Conservation (phyloP, 2,797 vertebrate genomes). For the Cryptoprocta ferox region DNA sequence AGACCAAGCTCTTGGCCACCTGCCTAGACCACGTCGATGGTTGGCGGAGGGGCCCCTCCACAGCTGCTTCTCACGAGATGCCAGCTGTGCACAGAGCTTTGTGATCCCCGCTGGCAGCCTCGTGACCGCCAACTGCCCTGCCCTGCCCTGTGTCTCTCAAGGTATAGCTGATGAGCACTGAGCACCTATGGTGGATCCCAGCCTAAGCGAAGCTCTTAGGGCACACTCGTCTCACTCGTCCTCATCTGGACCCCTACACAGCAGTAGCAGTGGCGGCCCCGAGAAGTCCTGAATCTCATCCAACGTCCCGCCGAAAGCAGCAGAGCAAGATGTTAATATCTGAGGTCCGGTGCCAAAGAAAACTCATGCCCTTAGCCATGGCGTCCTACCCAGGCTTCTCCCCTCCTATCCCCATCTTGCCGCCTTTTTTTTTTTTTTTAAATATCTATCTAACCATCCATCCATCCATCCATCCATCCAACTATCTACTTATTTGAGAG, state of each 20-base stretch:
- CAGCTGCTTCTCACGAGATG: neutral
- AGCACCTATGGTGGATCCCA: neutral
- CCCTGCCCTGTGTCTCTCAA: neutral
- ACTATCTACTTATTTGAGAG: no score
- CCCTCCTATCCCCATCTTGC: neutral
- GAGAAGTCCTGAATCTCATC: neutral
- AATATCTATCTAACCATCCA: no score
- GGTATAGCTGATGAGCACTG: neutral
- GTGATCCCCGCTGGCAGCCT: neutral
- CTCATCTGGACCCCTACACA: neutral
- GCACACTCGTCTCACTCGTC: neutral
- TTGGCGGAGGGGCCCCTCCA: no score
- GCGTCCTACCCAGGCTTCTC: neutral
- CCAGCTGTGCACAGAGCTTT: neutral
- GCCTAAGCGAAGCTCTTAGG: neutral
- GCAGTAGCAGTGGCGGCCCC: neutral
- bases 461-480: no score
- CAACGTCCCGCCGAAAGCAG: neutral
- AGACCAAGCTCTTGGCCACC: neutral
- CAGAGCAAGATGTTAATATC: neutral
- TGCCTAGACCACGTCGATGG: neutral
- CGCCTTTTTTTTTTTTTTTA: neutral
- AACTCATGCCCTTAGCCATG: neutral
- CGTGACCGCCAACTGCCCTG: neutral
- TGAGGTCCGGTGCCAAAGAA: neutral